Evolutionary conservation across 2,113 vertebrate species (phyloP).

Genomic region (Urocolius indicus): DNA sequence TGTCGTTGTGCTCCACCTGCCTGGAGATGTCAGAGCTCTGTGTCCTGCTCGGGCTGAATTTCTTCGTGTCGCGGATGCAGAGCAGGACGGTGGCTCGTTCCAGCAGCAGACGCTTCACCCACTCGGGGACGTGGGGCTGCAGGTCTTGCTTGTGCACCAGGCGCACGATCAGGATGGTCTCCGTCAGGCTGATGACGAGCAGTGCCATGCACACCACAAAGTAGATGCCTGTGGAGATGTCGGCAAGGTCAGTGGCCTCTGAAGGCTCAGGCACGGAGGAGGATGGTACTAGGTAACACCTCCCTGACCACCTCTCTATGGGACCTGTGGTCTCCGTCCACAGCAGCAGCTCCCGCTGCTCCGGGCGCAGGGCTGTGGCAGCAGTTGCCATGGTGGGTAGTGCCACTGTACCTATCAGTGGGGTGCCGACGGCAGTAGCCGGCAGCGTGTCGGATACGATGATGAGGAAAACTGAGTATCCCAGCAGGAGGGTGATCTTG

Average conservation of each 20-base stretch:
- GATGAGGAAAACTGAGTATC: conserved; percentile 98
- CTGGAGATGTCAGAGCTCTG: conserved; percentile 39
- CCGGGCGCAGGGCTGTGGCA: rapidly evolving
- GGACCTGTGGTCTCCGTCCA: background rate
- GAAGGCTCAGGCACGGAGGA: background rate
- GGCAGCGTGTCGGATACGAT: conserved; percentile 95
- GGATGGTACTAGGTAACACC: background rate
- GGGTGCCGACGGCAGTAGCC: conserved; percentile 92
- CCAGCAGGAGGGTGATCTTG: conserved; percentile 96
- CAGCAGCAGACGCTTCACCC: conserved; percentile 87
- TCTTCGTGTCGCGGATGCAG: conserved; percentile 82
- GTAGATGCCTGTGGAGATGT: conserved; percentile 83
- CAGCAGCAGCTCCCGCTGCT: background rate
- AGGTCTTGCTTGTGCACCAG: conserved; percentile 96
- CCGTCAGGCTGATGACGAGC: conserved; percentile 92
- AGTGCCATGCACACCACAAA: conserved; percentile 98
- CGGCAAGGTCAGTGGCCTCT: background rate
- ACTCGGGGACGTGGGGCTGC: conserved; percentile 87
- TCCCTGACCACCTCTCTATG: background rate
- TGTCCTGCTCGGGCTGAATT: conserved; percentile 66
- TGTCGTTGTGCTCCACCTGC: conserved; percentile 42
- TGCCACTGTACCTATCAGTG: conserved; percentile 84
- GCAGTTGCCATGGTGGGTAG: rapidly evolving
- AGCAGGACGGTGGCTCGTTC: conserved; percentile 83
- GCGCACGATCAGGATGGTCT: conserved; percentile 93